phyloP scores from a whole-genome alignment of 1,140 invertebrate genomes.

The Drosophila pandora region DNA sequence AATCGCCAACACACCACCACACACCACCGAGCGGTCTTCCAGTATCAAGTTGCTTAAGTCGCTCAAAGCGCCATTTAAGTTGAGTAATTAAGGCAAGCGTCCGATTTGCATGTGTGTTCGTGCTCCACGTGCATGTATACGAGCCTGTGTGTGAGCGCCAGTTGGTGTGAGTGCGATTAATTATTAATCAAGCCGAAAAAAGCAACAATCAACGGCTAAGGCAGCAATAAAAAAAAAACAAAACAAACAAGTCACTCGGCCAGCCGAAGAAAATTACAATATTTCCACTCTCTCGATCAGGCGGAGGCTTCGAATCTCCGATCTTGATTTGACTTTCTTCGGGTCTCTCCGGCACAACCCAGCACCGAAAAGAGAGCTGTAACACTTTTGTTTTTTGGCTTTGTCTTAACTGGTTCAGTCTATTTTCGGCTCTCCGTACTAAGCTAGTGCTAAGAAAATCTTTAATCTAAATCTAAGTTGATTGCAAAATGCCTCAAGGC shows the following conservation, averaged over 20 bases:
- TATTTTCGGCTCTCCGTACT: slow-evolving; percentile 37
- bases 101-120: slow-evolving; percentile 58
- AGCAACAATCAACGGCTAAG: slow-evolving; percentile 45
- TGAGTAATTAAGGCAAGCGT: slow-evolving; percentile 76
- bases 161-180: slow-evolving; percentile 61
- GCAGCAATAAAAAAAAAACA: slow-evolving; percentile 40
- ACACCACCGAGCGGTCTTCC: slow-evolving; percentile 32
- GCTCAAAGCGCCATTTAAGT: slow-evolving; percentile 80
- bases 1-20: slow-evolving; percentile 42
- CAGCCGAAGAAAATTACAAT: slow-evolving; percentile 74
- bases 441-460: not conserved
- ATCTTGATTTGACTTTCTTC: slow-evolving; percentile 45
- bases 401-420: slow-evolving; percentile 46
- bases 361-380: slow-evolving; percentile 11
- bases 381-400: slow-evolving; percentile 51
- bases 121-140: slow-evolving; percentile 4
- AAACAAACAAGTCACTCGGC: slow-evolving; percentile 73
- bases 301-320: slow-evolving; percentile 1
- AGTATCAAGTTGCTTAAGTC: slow-evolving; percentile 77
- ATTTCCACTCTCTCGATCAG: slow-evolving; percentile 68
- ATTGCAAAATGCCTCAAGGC: slow-evolving; percentile 73
- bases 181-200: slow-evolving; percentile 78
- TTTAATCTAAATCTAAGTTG: slow-evolving; percentile 65
- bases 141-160: not conserved
- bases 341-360: slow-evolving; percentile 13